Percentiles rank a stretch among this genome's conserved stretches.
These are phyloP conservation scores for Chaitophorus viminalis DNA, from an alignment of 2,888 invertebrate species.

Conservation along the genomic window DNA sequence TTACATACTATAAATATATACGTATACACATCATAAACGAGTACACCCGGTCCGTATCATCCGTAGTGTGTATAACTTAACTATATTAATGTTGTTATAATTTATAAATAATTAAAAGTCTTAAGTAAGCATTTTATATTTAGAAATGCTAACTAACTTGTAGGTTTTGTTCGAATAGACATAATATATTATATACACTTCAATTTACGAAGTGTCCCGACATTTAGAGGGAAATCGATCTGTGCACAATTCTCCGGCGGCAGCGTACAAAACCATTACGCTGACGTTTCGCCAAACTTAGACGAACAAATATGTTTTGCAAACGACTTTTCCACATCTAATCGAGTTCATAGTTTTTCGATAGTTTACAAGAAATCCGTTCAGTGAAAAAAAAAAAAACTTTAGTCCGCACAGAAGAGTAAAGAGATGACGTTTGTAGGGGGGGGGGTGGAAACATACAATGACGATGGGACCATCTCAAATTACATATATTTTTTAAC, in stretches of 20 bases:
- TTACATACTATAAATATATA: too few relatives aligned
- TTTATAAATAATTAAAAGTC: not conserved
- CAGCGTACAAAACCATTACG: conserved; percentile 35
- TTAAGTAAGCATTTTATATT: conserved; percentile 1
- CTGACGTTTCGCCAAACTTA: conserved; percentile 30
- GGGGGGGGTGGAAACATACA: not conserved
- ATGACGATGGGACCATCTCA: conserved; percentile 37
- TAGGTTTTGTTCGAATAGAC: too few relatives aligned
- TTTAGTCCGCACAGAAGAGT: conserved; percentile 1
- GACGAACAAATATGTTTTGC: conserved; percentile 46
- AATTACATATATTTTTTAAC: conserved; percentile 47
- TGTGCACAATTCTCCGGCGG: not conserved
- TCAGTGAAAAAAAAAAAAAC: conserved; percentile 19
- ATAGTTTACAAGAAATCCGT: conserved; percentile 38
- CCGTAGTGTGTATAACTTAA: too few relatives aligned
- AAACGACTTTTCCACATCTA: conserved; percentile 49
- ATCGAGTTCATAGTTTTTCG: conserved; percentile 45
- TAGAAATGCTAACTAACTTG: not conserved
- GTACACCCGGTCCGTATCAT: too few relatives aligned
- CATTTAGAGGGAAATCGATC: conserved; percentile 14
- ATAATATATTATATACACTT: not conserved
- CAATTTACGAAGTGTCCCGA: not conserved
- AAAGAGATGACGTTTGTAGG: too few relatives aligned
- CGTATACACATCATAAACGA: too few relatives aligned
- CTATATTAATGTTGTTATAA: too few relatives aligned